Evolutionary conservation across 2,113 vertebrate genomes (phyloP).

Genomic region (Stigmatopora nigra): DNA sequence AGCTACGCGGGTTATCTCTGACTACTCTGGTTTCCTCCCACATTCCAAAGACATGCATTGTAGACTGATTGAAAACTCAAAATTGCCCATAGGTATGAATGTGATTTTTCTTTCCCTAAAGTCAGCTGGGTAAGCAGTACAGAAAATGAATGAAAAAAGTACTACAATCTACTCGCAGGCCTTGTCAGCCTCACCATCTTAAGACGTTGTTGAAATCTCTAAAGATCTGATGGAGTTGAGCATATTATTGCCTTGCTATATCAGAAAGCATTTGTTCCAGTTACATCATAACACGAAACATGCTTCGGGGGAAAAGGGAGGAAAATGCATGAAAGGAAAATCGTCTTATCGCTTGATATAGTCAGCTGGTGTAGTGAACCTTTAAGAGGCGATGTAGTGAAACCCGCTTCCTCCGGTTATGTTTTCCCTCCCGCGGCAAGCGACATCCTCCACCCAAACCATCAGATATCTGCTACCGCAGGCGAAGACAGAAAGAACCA

Average conservation of each 20-base stretch:
- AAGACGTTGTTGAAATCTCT: not conserved
- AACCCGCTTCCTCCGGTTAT: constrained; percentile 11
- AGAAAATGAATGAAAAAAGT: too few relatives aligned
- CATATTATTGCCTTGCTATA: not conserved
- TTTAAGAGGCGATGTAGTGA: constrained; percentile 1
- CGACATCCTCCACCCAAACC: constrained; percentile 31
- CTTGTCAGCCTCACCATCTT: not conserved
- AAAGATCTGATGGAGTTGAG: not conserved
- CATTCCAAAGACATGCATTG: too few relatives aligned
- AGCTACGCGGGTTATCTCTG: too few relatives aligned
- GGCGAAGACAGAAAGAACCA: constrained; percentile 2
- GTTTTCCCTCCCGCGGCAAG: constrained; percentile 32
- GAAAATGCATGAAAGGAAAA: not conserved
- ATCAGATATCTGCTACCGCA: constrained; percentile 28
- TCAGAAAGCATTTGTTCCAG: not conserved
- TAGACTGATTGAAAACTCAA: too few relatives aligned
- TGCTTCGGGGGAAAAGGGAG: not conserved
- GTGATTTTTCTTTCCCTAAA: too few relatives aligned
- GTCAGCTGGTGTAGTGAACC: not conserved
- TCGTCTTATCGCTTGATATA: not conserved
- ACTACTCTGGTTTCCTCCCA: too few relatives aligned
- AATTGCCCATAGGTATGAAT: too few relatives aligned
- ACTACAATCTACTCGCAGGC: too few relatives aligned
- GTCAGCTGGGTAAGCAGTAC: too few relatives aligned
- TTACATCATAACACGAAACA: not conserved